Evolutionary conservation across 2,888 invertebrate species (phyloP).

Genomic region (Neocrepidodera transversa): DNA sequence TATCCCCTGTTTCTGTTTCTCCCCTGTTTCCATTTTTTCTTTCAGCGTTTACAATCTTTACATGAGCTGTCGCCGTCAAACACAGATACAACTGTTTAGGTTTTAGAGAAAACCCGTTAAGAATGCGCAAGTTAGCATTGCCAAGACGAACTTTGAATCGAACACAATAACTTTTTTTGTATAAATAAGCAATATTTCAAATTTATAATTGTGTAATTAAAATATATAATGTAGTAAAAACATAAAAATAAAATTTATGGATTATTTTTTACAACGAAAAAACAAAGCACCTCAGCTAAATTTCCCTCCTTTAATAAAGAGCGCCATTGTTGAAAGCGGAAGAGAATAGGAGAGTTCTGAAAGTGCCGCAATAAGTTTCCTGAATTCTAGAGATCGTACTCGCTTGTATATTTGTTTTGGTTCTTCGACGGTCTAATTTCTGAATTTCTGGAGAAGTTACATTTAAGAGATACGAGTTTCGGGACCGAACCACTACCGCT

Average conservation of each 20-base stretch:
- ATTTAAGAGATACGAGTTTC: slow-evolving; percentile 2
- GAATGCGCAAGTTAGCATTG: too few relatives aligned
- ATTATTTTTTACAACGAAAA: too few relatives aligned
- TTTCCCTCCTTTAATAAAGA: neutral
- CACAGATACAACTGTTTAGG: too few relatives aligned
- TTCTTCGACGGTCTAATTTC: slow-evolving; percentile 19
- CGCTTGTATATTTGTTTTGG: slow-evolving; percentile 9
- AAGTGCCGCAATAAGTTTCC: slow-evolving; percentile 6
- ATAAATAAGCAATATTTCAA: too few relatives aligned
- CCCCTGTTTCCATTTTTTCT: neutral
- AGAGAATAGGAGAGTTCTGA: neutral
- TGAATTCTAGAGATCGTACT: slow-evolving; percentile 1
- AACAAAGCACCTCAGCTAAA: too few relatives aligned
- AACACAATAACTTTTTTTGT: too few relatives aligned
- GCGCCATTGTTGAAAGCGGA: neutral
- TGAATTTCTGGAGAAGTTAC: slow-evolving; percentile 11
- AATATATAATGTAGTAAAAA: too few relatives aligned
- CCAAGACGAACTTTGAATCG: too few relatives aligned
- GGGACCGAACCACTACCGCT: slow-evolving; percentile 4
- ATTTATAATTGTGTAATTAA: too few relatives aligned
- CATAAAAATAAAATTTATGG: too few relatives aligned
- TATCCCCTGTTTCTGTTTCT: neutral
- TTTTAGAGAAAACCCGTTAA: too few relatives aligned
- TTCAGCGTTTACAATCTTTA: neutral
- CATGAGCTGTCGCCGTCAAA: neutral